phyloP scores from a whole-genome alignment of 2,113 vertebrate species.

The Phrynosoma blainvillii region DNA sequence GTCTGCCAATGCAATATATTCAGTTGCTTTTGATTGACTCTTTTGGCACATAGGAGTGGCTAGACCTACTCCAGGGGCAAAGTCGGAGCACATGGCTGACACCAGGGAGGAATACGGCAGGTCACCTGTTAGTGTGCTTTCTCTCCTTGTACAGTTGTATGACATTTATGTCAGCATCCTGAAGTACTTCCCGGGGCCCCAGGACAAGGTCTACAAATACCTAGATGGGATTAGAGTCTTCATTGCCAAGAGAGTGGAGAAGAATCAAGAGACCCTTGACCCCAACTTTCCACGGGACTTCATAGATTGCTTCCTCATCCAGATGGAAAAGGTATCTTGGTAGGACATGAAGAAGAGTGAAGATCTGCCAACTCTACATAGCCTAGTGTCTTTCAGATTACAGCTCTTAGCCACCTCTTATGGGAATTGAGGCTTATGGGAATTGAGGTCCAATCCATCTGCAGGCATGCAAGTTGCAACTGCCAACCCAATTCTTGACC shows the following conservation, averaged over 20 bases:
- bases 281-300: slow-evolving; percentile 74
- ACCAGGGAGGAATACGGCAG: background rate
- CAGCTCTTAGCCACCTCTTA: background rate
- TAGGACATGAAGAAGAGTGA: no score
- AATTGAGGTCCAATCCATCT: background rate
- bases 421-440: background rate
- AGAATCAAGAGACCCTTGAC: slow-evolving; percentile 76
- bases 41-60: no score
- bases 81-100: background rate
- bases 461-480: no score
- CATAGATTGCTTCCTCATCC: slow-evolving; percentile 82
- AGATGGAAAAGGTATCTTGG: slow-evolving; percentile 75
- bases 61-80: no score
- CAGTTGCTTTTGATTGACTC: no score
- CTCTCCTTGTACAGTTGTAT: slow-evolving; percentile 36
- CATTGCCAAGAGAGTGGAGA: slow-evolving; percentile 63
- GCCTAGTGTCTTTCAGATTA: background rate
- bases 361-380: background rate
- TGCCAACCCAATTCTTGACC: no score
- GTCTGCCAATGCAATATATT: no score
- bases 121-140: background rate
- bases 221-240: slow-evolving; percentile 67
- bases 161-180: slow-evolving; percentile 69
- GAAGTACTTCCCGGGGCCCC: slow-evolving; percentile 70
- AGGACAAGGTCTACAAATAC: slow-evolving; percentile 36